Evolutionary conservation across 2,113 vertebrate species (phyloP).

Genomic region (Ramphastos sulfuratus): DNA sequence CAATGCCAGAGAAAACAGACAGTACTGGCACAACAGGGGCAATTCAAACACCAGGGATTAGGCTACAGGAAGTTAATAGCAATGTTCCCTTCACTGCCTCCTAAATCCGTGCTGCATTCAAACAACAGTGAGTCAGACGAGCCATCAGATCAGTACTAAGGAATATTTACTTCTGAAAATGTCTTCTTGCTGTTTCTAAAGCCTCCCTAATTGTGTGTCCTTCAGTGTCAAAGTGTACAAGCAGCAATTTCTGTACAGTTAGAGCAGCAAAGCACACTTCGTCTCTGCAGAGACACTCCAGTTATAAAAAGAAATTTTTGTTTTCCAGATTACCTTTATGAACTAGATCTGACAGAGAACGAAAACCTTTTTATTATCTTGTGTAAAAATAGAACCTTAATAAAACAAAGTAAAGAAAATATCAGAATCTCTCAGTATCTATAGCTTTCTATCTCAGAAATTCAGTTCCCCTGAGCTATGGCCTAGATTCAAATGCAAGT

Average conservation of each 20-base stretch:
- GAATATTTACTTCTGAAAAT: constrained; percentile 17
- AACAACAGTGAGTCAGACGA: background rate
- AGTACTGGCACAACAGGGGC: background rate
- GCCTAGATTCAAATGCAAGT: background rate
- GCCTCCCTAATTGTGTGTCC: background rate
- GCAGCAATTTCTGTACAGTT: background rate
- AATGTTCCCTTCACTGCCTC: background rate
- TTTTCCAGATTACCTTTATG: background rate
- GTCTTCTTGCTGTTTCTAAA: background rate
- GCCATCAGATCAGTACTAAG: background rate
- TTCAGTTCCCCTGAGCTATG: background rate
- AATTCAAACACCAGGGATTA: background rate
- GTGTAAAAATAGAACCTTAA: background rate
- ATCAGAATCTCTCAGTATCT: background rate
- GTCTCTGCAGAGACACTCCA: background rate
- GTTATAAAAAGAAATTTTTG: background rate
- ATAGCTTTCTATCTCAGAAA: background rate
- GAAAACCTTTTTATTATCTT: background rate
- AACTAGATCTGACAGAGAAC: background rate
- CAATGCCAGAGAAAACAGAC: background rate
- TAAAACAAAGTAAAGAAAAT: background rate
- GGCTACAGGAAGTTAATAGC: background rate
- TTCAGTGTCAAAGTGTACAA: background rate
- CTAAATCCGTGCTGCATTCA: background rate
- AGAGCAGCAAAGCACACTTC: background rate